Evolutionary conservation across 2,113 vertebrate genomes (phyloP).

Genomic region (Haemorhous mexicanus): DNA sequence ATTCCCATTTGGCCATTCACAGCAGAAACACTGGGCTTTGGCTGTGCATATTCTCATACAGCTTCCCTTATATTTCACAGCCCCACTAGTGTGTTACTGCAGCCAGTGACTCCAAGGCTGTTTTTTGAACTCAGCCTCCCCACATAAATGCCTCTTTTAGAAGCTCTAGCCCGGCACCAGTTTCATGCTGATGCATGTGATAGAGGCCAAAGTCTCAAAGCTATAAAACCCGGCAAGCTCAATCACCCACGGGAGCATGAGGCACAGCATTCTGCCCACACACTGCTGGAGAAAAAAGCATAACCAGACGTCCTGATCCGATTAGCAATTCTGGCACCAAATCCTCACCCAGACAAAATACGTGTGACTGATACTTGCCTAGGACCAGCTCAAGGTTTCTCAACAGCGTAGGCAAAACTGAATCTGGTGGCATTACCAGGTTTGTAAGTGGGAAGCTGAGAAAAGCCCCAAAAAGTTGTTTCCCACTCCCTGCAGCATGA

Average conservation of each 20-base stretch:
- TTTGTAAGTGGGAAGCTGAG: background rate
- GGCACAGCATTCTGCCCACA: constrained; percentile 34
- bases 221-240: constrained; percentile 24
- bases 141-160: constrained; percentile 20
- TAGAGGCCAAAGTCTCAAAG: constrained; percentile 48
- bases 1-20: background rate
- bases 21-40: background rate
- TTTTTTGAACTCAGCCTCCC: constrained; percentile 15
- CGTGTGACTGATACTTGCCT: constrained; percentile 24
- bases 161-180: constrained; percentile 19
- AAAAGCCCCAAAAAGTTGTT: background rate
- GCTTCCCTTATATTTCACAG: constrained; percentile 5
- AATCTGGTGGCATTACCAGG: background rate
- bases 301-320: constrained; percentile 46
- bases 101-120: background rate
- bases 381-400: constrained; percentile 30
- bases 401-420: background rate
- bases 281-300: constrained; percentile 3
- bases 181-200: constrained; percentile 36
- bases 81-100: background rate
- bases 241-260: background rate
- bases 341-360: constrained; percentile 29
- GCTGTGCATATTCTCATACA: background rate
- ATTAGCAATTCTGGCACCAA: constrained; percentile 53
- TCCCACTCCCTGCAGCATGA: background rate